Conservation (phyloP, 2,888 invertebrate species). For the Morpho deidamia region DNA sequence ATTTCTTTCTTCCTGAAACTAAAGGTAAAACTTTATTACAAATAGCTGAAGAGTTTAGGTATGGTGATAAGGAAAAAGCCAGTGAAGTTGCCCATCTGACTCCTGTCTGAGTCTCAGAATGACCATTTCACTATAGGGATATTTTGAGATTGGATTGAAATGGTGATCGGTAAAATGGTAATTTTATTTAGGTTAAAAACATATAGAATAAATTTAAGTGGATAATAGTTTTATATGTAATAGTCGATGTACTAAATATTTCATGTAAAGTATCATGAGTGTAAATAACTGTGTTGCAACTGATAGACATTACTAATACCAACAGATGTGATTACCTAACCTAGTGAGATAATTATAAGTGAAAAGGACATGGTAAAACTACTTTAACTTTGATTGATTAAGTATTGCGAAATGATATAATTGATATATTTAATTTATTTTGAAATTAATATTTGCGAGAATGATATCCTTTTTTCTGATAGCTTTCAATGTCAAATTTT, state of each 20-base stretch:
- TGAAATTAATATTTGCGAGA: constrained; percentile 1
- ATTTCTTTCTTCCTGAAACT: constrained; percentile 82
- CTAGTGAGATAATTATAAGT: constrained; percentile 27
- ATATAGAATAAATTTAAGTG: too few species aligned
- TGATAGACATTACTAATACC: neutral
- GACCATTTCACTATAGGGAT: too few species aligned
- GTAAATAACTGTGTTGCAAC: neutral
- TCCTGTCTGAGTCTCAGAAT: constrained; percentile 12
- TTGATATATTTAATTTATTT: neutral
- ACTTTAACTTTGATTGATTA: constrained; percentile 5
- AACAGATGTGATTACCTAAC: constrained; percentile 22
- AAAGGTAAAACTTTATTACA: constrained; percentile 82
- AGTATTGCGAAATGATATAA: constrained; percentile 9
- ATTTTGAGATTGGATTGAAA: too few species aligned
- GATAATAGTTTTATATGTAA: too few species aligned
- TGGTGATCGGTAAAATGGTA: too few species aligned
- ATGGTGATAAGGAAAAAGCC: constrained; percentile 40
- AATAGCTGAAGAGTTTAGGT: constrained; percentile 80
- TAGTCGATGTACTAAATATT: neutral
- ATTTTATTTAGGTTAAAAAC: too few species aligned
- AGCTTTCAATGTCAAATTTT: too few species aligned
- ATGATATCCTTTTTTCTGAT: too few species aligned
- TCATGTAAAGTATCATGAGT: neutral
- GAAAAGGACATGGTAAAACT: neutral
- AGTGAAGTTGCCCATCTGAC: constrained; percentile 33